phyloP scores from a whole-genome alignment of 2,888 invertebrate genomes.

The Linyphia triangularis region DNA sequence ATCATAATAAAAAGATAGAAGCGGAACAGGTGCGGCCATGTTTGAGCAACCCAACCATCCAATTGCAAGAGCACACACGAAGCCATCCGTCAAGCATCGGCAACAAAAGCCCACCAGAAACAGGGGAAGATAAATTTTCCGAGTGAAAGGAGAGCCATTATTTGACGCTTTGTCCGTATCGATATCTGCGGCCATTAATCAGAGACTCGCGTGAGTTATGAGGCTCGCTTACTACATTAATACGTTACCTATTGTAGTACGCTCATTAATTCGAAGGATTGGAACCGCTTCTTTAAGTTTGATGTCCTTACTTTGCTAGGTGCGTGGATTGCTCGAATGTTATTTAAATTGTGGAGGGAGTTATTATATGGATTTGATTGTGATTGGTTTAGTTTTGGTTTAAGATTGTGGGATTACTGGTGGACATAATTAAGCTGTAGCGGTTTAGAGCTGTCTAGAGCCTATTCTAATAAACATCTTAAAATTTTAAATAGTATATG shows the following conservation, averaged over 20 bases:
- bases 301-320: not conserved
- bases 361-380: too few relatives aligned
- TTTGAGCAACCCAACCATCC: constrained; percentile 44
- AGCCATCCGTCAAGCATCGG: constrained; percentile 57
- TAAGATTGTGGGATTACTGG: too few relatives aligned
- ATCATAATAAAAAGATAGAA: too few relatives aligned
- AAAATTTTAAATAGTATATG: too few relatives aligned
- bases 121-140: constrained; percentile 52
- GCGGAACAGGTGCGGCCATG: constrained; percentile 38
- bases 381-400: too few relatives aligned
- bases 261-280: constrained; percentile 47
- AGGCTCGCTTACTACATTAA: constrained; percentile 32
- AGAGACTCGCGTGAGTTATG: constrained; percentile 55
- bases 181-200: constrained; percentile 55
- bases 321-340: too few relatives aligned
- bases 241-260: constrained; percentile 44
- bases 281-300: constrained; percentile 25
- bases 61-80: constrained; percentile 46
- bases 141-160: constrained; percentile 60
- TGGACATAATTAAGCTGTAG: too few relatives aligned
- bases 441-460: too few relatives aligned
- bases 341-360: too few relatives aligned
- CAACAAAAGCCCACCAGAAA: constrained; percentile 52
- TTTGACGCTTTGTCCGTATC: constrained; percentile 64
- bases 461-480: too few relatives aligned